These are phyloP conservation scores for Turritopsis dohrnii DNA, from an alignment of 30 jellyfish, hydroid and myxozoan genomes.

Conservation along the genomic window DNA sequence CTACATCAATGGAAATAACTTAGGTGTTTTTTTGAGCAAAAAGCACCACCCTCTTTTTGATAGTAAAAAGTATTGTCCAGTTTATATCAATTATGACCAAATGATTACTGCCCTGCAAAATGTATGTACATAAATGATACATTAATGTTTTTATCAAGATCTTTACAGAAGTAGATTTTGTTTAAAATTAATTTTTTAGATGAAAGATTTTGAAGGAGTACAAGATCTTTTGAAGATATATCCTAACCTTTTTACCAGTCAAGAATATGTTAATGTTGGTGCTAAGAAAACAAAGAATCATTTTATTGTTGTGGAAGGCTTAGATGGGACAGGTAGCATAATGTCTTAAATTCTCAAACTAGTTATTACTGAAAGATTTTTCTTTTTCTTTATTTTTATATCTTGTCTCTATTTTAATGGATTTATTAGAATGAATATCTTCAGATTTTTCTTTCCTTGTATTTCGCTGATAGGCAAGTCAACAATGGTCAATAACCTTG, in stretches of 20 bases:
- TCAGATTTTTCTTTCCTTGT: not conserved
- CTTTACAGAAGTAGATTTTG: not conserved
- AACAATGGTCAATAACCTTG: slow-evolving; percentile 26
- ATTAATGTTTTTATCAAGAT: not conserved
- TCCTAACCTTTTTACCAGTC: slow-evolving; percentile 1
- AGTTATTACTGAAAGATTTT: too few species aligned
- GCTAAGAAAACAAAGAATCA: slow-evolving; percentile 6
- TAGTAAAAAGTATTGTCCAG: slow-evolving; percentile 7
- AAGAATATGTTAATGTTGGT: not conserved
- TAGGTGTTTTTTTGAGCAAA: not conserved
- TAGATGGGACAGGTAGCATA: slow-evolving; percentile 40
- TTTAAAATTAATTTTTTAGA: not conserved
- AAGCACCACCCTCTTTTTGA: slow-evolving; percentile 29
- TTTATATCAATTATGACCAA: slow-evolving; percentile 21
- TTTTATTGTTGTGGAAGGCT: slow-evolving; percentile 44
- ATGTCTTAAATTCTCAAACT: not conserved
- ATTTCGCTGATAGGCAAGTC: slow-evolving; percentile 19
- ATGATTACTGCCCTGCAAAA: slow-evolving; percentile 1
- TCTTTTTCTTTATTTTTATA: not conserved
- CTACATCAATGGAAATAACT: not conserved
- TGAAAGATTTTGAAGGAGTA: slow-evolving; percentile 10
- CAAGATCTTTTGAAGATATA: not conserved
- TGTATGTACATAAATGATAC: not conserved
- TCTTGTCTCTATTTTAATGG: not conserved
- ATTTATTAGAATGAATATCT: not conserved